Base-by-base conservation (phyloP, 2,888 invertebrate species). In the Coenonympha glycerion region DNA sequence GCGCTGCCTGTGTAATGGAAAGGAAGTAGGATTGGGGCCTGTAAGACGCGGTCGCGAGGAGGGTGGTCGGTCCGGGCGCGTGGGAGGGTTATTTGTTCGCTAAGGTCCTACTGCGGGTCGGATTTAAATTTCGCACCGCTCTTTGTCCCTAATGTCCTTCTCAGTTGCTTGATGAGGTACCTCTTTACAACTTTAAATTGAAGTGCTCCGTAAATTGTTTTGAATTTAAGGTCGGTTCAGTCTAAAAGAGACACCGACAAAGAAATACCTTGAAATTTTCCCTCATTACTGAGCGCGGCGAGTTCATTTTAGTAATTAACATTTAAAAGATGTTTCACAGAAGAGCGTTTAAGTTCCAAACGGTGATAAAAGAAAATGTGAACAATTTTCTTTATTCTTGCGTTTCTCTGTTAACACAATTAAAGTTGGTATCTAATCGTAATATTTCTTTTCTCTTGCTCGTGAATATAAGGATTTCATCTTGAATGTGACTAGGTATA, bases 11-110 rank as follows among this genome's bases (percentile, higher is more conserved):
- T 63, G 65, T 66, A 86, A 86, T 86, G 85, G 85, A 82, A 87
- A 87, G 86, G 85, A 87, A 87, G 86, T 84, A 78, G 84, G 73
- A 84, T 85, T 78, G 82, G 85, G 85, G 81, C 81, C 83, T 81
- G 85, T 86, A 86, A 86, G 86, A 86, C 85, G 85, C 75, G 85
- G 83, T 83, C 78, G 80, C 80, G 84, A 85, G 84, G 85, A 76
- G 76, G 75, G 75, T 70, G 66, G 65, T 66, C 63, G 62, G 55
- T 59, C 48, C 51, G 61, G 66, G 56, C 56, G 63, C 52, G 60
- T 60, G 69, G 68, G 63, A 63, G 73, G 72, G 74, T 71, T 70
- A 79, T 80, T 80, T 86, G 84, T 84, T 85, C 84, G 83, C 81
- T 84, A 85, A 85, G 83, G 76, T 75, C 72, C 67, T 66, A 69